Percentiles rank a stretch among this genome's conserved stretches.
Conservation (phyloP, 2,113 vertebrate species). For the Nerophis ophidion region DNA sequence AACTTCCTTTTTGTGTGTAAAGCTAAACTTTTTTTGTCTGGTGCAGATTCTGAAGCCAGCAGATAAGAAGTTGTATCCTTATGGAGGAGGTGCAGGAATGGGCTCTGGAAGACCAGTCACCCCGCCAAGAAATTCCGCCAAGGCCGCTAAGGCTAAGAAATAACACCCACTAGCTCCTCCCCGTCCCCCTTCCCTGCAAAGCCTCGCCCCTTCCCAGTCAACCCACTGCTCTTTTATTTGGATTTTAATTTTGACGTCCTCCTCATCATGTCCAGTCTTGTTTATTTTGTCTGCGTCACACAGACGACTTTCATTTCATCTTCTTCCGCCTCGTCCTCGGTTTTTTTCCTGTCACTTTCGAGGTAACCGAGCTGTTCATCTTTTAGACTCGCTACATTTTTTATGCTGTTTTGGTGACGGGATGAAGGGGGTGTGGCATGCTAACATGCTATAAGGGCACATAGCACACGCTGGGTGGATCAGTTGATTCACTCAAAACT, state of each 20-base stretch:
- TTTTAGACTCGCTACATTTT: slow-evolving; percentile 56
- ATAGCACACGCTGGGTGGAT: slow-evolving; percentile 42
- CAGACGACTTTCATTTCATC: slow-evolving; percentile 19
- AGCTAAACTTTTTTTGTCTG: too few species aligned
- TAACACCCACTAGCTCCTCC: slow-evolving; percentile 66
- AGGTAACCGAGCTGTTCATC: slow-evolving; percentile 47
- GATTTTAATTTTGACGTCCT: slow-evolving; percentile 40
- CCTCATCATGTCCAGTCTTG: slow-evolving; percentile 59
- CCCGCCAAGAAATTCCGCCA: slow-evolving; percentile 89
- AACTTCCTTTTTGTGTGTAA: not conserved
- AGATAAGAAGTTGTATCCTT: slow-evolving; percentile 94
- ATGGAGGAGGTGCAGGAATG: slow-evolving; percentile 80
- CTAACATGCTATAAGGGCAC: slow-evolving; percentile 19
- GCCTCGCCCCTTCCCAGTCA: slow-evolving; percentile 1
- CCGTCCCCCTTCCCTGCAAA: slow-evolving; percentile 25
- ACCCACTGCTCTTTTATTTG: slow-evolving; percentile 7
- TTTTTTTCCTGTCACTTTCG: slow-evolving; percentile 40
- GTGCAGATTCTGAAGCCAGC: slow-evolving; percentile 91
- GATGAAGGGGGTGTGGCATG: not conserved
- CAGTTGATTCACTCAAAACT: not conserved
- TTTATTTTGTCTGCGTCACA: slow-evolving; percentile 2
- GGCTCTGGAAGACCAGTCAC: slow-evolving; percentile 87
- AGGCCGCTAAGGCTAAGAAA: slow-evolving; percentile 87
- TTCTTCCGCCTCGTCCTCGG: slow-evolving; percentile 10
- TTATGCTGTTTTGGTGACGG: slow-evolving; percentile 23